Base-by-base conservation (phyloP, 2,113 vertebrate genomes). In the Lagopus muta region DNA sequence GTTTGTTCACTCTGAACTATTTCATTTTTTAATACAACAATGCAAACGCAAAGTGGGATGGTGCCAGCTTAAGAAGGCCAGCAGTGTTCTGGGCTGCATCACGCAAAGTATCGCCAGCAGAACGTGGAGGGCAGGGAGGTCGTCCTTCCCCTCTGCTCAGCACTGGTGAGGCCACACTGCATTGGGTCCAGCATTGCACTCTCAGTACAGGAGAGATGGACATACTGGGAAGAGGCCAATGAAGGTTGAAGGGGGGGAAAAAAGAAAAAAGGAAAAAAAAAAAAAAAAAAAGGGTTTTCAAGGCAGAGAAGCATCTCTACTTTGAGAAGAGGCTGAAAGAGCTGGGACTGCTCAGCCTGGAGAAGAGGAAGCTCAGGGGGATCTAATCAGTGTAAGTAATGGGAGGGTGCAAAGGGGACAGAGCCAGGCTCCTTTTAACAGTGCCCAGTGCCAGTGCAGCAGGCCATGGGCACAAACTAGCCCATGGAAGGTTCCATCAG, bases 71-170 rank as follows among this genome's bases (percentile, higher is more conserved):
- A 24, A 36, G 73, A 7, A 3, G 6, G 21, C 34, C 78, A 1
- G 64, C 2, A 0, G 11, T 71, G 19, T 85, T 34, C 21, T 1
- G 0, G 1, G 43, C 61, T 76, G 20, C 1, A 1, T 79, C 82
- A 3, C 43, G 15, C 47, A 4, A 3, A 9, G 3, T 42, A 45
- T 61, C 32, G 11, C 48, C 48, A 65, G 28, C 48, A 65, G 28
- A 28, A 71, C 9, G 12, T 78, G 25, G 14, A 57, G 34, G 32
- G 34, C 13, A 57, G 34, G 32, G 34, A 61, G 12, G 17, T 36
- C 34, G 54, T 71, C 25, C 13, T 70, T 86, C 36, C 30, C 21
- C 74, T 81, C 36, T 84, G 0, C 30, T 54, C 4, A 3, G 27
- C 32, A 4, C 10, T 28, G 1, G 2, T 24, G 25, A 88, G 12